These are phyloP conservation scores for Varanus salvator DNA, from an alignment of 2,113 vertebrate species.

Conservation along the genomic window DNA sequence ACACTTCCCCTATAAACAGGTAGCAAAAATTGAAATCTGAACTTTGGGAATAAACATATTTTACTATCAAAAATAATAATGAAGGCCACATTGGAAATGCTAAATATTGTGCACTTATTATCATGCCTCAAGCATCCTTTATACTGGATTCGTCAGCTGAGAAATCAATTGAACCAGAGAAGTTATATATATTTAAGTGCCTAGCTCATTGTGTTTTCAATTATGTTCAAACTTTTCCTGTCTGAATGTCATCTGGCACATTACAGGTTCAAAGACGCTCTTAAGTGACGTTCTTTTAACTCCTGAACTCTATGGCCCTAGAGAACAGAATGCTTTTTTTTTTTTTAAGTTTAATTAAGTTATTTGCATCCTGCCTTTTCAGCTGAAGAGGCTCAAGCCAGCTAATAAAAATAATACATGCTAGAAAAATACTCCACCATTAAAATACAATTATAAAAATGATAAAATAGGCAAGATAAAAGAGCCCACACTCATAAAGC, in stretches of 20 bases:
- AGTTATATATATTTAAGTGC: background rate
- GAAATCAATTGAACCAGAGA: slow-evolving; percentile 9
- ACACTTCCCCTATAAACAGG: slow-evolving; percentile 35
- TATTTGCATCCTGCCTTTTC: background rate
- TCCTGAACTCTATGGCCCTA: too few species aligned
- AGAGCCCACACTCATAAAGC: background rate
- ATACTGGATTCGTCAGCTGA: slow-evolving; percentile 27
- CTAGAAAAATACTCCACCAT: background rate
- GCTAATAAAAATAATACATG: background rate
- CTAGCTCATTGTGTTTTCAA: slow-evolving; percentile 11
- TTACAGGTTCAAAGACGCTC: background rate
- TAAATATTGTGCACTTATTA: slow-evolving; percentile 31
- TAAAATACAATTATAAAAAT: background rate
- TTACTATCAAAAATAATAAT: slow-evolving; percentile 36
- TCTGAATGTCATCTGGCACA: slow-evolving; percentile 11
- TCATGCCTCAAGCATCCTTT: slow-evolving; percentile 22
- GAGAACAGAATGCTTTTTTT: slow-evolving; percentile 3
- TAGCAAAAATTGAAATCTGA: slow-evolving; percentile 48
- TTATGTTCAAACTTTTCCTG: slow-evolving; percentile 18
- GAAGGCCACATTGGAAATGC: slow-evolving; percentile 35
- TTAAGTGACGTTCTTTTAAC: background rate
- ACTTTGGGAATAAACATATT: slow-evolving; percentile 30
- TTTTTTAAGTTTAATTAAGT: background rate
- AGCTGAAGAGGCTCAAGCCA: background rate
- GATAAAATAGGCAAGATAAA: background rate